phyloP scores from a whole-genome alignment of 2,888 invertebrate species.

The Camptogramma bilineatum region DNA sequence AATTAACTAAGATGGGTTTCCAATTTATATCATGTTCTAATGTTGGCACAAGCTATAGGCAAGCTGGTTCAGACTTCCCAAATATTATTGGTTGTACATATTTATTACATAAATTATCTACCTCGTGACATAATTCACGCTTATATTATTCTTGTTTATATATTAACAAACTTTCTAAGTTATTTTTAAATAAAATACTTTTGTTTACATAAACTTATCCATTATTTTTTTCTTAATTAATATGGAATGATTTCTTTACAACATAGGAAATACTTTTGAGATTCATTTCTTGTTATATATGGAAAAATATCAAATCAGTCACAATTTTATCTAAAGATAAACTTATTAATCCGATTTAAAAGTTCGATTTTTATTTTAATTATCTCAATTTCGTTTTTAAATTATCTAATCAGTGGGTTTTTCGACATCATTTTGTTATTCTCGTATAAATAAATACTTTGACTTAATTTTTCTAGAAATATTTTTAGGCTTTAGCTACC shows the following conservation, averaged over 20 bases:
- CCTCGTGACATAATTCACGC: conserved; percentile 12
- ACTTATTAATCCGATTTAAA: background rate
- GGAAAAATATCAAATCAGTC: conserved; percentile 19
- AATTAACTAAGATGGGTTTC: no score
- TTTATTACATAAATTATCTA: background rate
- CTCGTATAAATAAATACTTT: conserved; percentile 1
- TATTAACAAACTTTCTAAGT: conserved; percentile 10
- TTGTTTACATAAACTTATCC: conserved; percentile 8
- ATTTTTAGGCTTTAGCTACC: conserved; percentile 18
- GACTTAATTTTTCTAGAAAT: conserved; percentile 1
- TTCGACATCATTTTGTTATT: conserved; percentile 19
- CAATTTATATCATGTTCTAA: background rate
- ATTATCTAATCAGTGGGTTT: conserved; percentile 33
- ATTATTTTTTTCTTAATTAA: conserved; percentile 3
- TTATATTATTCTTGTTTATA: conserved; percentile 2
- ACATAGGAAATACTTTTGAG: conserved; percentile 13
- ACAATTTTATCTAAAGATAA: conserved; percentile 6
- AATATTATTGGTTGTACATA: conserved; percentile 5
- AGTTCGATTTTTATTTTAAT: background rate
- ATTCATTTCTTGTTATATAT: conserved; percentile 15
- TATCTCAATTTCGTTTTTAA: conserved; percentile 10
- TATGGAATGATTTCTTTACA: conserved; percentile 23
- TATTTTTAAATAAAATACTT: conserved; percentile 4
- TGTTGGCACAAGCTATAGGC: background rate
- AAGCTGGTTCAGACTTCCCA: conserved; percentile 4